Evolutionary conservation across 2,888 invertebrate genomes (phyloP).

Genomic region (Pachymerium ferrugineum): DNA sequence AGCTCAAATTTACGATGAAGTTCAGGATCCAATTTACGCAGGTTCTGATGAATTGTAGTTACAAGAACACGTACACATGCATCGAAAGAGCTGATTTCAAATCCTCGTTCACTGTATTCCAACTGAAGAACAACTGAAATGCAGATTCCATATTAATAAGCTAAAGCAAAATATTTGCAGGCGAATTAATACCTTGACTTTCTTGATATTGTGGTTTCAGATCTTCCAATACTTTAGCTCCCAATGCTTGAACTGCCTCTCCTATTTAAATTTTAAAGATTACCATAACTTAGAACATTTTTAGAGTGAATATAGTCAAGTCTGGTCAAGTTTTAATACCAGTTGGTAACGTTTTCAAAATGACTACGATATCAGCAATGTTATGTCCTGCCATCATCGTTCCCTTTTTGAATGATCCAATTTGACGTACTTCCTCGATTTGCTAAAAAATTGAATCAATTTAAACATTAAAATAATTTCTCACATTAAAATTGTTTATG

Average conservation of each 20-base stretch:
- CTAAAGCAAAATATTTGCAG: slow-evolving; percentile 15
- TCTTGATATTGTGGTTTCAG: slow-evolving; percentile 61
- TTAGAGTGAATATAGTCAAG: background rate
- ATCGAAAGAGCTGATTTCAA: slow-evolving; percentile 76
- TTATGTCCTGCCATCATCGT: slow-evolving; percentile 95
- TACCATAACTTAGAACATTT: background rate
- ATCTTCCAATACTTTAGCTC: slow-evolving; percentile 72
- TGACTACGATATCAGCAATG: slow-evolving; percentile 93
- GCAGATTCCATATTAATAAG: background rate
- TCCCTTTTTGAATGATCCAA: slow-evolving; percentile 96
- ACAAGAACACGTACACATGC: slow-evolving; percentile 85
- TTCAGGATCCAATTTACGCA: slow-evolving; percentile 86
- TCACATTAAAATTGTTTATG: background rate
- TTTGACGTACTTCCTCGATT: slow-evolving; percentile 90
- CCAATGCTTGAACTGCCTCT: slow-evolving; percentile 1
- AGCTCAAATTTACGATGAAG: slow-evolving; percentile 54
- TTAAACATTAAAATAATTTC: background rate
- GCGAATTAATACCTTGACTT: slow-evolving; percentile 42
- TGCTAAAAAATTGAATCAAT: slow-evolving; percentile 55
- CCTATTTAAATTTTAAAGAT: background rate
- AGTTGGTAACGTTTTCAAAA: slow-evolving; percentile 91
- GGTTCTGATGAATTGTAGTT: slow-evolving; percentile 88
- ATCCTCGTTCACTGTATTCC: slow-evolving; percentile 64
- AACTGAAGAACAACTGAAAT: slow-evolving; percentile 45
- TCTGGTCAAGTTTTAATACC: slow-evolving; percentile 38